phyloP scores from a whole-genome alignment of 2,113 vertebrate genomes.

The Xenopus borealis region DNA sequence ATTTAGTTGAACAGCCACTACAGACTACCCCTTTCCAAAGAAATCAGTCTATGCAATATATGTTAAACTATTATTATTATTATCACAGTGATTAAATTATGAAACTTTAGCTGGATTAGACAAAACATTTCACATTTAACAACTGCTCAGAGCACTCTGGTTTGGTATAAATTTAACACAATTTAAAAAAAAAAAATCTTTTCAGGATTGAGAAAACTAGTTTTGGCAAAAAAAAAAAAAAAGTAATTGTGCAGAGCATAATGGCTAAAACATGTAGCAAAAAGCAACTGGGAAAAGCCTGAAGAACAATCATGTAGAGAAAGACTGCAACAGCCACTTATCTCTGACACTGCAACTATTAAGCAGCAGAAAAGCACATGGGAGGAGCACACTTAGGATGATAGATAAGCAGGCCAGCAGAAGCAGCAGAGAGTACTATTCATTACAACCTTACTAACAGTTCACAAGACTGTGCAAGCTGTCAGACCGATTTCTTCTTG shows the following conservation, averaged over 20 bases:
- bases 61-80: too few species aligned
- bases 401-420: constrained; percentile 30
- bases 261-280: constrained; percentile 10
- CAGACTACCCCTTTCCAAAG: too few species aligned
- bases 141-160: too few species aligned
- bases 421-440: constrained; percentile 18
- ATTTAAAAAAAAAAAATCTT: too few species aligned
- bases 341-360: neutral
- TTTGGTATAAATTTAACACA: too few species aligned
- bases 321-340: neutral
- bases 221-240: constrained; percentile 3
- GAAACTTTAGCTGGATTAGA: too few species aligned
- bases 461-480: neutral
- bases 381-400: constrained; percentile 17
- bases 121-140: too few species aligned
- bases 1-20: too few species aligned
- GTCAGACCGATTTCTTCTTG: constrained; percentile 14
- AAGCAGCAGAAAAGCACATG: constrained; percentile 25
- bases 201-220: neutral
- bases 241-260: neutral
- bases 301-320: neutral
- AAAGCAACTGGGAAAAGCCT: constrained; percentile 27
- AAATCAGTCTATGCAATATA: too few species aligned
- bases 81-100: too few species aligned
- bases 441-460: neutral